Evolutionary conservation across 2,113 vertebrate species (phyloP), one percentile per base, ranked within the genome.

Genomic region (Microtus ochrogaster): DNA sequence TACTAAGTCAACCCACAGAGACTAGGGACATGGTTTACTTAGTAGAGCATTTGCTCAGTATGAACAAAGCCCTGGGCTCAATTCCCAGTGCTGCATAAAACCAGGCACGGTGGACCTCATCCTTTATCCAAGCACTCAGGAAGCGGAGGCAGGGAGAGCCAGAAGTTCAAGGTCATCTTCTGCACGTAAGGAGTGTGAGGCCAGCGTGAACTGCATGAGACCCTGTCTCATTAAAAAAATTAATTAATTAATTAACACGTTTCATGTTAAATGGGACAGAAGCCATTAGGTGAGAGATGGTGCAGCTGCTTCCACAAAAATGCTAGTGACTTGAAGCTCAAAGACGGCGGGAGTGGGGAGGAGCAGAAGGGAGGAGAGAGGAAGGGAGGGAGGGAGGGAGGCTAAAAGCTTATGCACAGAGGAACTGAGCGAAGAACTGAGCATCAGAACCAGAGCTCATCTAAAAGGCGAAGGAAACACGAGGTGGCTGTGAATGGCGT

Each of bases 401-500:
- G 52, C 92, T 97, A 96, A 97, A 96, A 97, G 97, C 95, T 90
- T 89, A 65, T 10, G 85, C 95, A 68, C 91, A 58, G 79, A 92
- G 96, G 89, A 87, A 92, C 95, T 44, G 78, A 76, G 79, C 92
- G 79, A 92, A 96, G 89, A 87, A 92, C 95, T 44, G 78, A 76
- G 79, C 92, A 41, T 47, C 93, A 49, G 96, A 91, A 94, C 94
- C 92, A 72, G 95, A 92, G 13, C 78, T 95, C 95, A 95, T 72
- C 94, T 97, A 91, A 96, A 94, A 97, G 97, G 86, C 94, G 86
- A 97, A 96, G 94, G 96, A 97, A 97, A 96, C 92, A 65, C 68
- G 63, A 92, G 97, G 92, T 78, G 96, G 89, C 97, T 95, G 95
- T 97, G 97, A 97, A 96, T 97, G 97, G 97, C 79, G 82, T 96